These are phyloP conservation scores for Chiroxiphia lanceolata DNA, from an alignment of 2,797 vertebrate species.

Conservation along the genomic window DNA sequence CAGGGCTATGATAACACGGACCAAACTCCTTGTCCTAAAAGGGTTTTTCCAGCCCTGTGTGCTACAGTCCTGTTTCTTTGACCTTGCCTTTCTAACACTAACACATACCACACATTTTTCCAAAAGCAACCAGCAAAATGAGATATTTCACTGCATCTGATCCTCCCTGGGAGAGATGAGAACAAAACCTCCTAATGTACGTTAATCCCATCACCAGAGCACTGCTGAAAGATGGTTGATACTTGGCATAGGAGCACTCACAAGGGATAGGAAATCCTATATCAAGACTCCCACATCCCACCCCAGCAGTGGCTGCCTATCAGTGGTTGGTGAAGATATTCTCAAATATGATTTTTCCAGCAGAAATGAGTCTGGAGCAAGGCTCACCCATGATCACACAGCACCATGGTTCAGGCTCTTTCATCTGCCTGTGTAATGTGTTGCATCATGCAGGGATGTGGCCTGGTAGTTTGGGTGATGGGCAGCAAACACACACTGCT, in stretches of 20 bases:
- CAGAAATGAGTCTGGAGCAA: not conserved
- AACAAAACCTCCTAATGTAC: slow-evolving; percentile 52
- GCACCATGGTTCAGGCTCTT: not conserved
- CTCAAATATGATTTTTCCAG: not conserved
- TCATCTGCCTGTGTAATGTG: not conserved
- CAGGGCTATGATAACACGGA: not conserved
- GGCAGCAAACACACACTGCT: not conserved
- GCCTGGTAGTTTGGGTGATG: not conserved
- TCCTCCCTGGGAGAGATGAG: slow-evolving; percentile 48
- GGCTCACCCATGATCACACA: not conserved
- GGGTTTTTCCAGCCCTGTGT: not conserved
- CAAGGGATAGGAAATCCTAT: not conserved
- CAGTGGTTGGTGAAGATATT: not conserved
- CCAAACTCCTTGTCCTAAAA: not conserved
- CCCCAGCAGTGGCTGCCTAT: not conserved
- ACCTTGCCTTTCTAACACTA: slow-evolving; percentile 47
- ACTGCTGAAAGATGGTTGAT: slow-evolving; percentile 47
- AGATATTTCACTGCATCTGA: slow-evolving; percentile 44
- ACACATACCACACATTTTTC: slow-evolving; percentile 56
- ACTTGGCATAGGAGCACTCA: not conserved
- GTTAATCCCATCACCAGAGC: slow-evolving; percentile 36
- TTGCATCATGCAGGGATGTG: not conserved
- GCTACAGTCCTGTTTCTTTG: slow-evolving; percentile 19
- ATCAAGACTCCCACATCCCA: not conserved
- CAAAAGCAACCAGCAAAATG: slow-evolving; percentile 52